Conservation (phyloP, 2,888 invertebrate genomes). For the Seira ritae region DNA sequence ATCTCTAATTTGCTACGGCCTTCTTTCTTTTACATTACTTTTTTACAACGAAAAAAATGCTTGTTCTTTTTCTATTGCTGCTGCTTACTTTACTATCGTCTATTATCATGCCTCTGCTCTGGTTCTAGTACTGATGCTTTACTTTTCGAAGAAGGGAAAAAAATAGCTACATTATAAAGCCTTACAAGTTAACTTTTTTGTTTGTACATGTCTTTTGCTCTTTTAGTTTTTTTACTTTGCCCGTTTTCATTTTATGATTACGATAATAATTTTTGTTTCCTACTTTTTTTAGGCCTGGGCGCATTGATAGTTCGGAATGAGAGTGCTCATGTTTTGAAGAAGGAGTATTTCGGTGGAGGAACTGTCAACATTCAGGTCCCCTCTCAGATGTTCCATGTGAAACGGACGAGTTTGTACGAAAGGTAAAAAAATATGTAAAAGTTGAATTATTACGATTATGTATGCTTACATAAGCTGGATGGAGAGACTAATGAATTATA, state of each 20-base stretch:
- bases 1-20: constrained; percentile 58
- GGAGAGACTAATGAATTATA: no score
- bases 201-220: neutral
- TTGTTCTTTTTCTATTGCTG: neutral
- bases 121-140: neutral
- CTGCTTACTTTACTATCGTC: neutral
- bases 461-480: no score
- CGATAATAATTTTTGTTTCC: neutral
- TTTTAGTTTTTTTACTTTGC: neutral
- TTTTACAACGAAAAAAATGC: constrained; percentile 1
- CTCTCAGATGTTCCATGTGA: constrained; percentile 83
- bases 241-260: constrained; percentile 52
- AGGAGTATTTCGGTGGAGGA: constrained; percentile 95
- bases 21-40: constrained; percentile 38
- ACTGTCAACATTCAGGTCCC: constrained; percentile 91
- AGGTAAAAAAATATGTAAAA: constrained; percentile 81
- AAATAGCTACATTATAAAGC: neutral
- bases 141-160: neutral
- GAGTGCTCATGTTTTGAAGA: constrained; percentile 80
- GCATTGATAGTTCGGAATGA: constrained; percentile 87
- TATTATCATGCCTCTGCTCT: neutral
- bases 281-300: constrained; percentile 81
- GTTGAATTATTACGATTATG: no score
- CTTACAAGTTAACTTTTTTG: no score
- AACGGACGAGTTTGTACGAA: constrained; percentile 82